Evolutionary conservation across 2,797 vertebrate genomes (phyloP), one percentile per base, ranked within the genome.

Genomic region (Fistularia tabacaria): DNA sequence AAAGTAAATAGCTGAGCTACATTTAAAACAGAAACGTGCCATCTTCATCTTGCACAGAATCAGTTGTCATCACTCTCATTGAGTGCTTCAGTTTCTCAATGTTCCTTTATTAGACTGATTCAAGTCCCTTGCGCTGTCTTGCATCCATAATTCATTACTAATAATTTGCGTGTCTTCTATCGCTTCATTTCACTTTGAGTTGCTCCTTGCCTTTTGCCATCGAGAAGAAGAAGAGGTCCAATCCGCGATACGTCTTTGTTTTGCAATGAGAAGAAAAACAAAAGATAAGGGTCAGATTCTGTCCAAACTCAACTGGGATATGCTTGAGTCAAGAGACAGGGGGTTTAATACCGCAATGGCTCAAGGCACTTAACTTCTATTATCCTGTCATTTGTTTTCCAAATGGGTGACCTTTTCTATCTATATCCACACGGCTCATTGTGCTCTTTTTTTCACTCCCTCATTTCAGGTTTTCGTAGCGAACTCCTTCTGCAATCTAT

Each of bases 111-210:
- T 65, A 15, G 25, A 25, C 25, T 25, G 5, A 25, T 25, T 25
- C 25, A 25, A 25, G 25, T 25, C 5, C 5, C 25, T 25, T 25
- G 25, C 5, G 25, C 46, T 52, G 50, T 57, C 55, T 46, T 62
- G 49, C 72, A 75, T 81, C 46, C 48, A 82, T 82, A 77, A 82
- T 79, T 78, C 64, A 84, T 64, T n/a, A 15, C 53, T 59, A 71
- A 74, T 81, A 71, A 73, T 25, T 79, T 1, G 6, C 8, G 10
- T 57, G 51, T 47, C 56, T 69, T 50, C 41, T 43, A 38, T 45
- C 52, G 36, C 62, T 54, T 25, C 36, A 55, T 60, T 64, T 66
- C 42, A 72, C 64, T 66, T 40, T 8, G 46, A 76, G 68, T 65
- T 36, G 60, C 54, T 43, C 59, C 40, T 74, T 25, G 25, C 5